Conservation (phyloP, 1,140 invertebrate species). For the Scaptomyza montana region DNA sequence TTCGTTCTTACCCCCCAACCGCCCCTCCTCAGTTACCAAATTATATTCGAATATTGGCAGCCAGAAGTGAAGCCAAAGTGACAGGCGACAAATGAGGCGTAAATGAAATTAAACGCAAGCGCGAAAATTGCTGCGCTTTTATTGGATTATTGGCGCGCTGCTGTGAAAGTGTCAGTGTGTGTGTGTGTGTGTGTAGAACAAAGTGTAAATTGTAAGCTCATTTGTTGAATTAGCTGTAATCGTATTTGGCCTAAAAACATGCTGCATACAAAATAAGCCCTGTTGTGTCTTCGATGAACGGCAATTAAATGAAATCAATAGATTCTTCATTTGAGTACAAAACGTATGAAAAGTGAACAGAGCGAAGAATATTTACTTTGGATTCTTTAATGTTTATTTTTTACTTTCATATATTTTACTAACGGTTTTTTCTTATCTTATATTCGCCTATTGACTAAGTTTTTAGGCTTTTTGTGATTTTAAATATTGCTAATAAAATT, state of each 20-base stretch:
- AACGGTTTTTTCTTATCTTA: too few species aligned
- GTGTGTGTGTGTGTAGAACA: constrained; percentile 37
- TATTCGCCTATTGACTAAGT: too few species aligned
- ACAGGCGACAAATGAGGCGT: constrained; percentile 73
- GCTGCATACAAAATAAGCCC: constrained; percentile 26
- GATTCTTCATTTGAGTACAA: too few species aligned
- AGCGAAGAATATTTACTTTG: too few species aligned
- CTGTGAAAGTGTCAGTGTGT: constrained; percentile 2
- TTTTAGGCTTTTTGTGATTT: too few species aligned
- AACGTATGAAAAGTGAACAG: too few species aligned
- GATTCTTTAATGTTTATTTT: too few species aligned
- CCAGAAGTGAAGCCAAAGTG: constrained; percentile 27
- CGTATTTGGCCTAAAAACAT: constrained; percentile 41
- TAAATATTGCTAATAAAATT: too few species aligned
- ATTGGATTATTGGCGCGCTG: constrained; percentile 68
- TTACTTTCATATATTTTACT: too few species aligned
- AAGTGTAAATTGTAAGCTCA: constrained; percentile 77
- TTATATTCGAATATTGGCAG: constrained; percentile 19
- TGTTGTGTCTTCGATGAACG: constrained; percentile 8
- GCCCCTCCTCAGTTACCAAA: neutral
- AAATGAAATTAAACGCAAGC: constrained; percentile 80
- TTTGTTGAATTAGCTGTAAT: constrained; percentile 67
- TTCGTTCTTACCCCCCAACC: neutral
- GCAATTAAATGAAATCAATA: constrained; percentile 33
- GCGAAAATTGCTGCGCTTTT: constrained; percentile 72